Conservation (phyloP, 2,888 invertebrate genomes). For the Meandrusa payeni region DNA sequence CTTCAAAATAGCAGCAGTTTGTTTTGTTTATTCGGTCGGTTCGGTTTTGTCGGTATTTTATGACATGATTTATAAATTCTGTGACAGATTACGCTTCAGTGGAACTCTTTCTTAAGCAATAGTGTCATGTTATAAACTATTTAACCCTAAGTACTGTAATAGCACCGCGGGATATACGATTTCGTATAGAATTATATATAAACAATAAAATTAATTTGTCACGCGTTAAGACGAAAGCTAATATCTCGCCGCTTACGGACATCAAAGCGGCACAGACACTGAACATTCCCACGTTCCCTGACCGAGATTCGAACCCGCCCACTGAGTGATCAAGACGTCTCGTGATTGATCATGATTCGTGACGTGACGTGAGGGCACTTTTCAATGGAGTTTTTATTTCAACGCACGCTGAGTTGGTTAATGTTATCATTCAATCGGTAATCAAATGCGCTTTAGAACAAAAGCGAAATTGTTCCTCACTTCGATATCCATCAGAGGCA, state of each 20-base stretch:
- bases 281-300: constrained; percentile 57
- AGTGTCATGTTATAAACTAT: too few species aligned
- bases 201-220: constrained; percentile 15
- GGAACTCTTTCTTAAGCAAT: too few species aligned
- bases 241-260: constrained; percentile 7
- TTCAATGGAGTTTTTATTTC: constrained; percentile 48
- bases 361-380: constrained; percentile 42
- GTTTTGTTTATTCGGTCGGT: too few species aligned
- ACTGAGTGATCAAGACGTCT: constrained; percentile 59
- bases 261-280: constrained; percentile 20
- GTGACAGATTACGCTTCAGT: too few species aligned
- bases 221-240: constrained; percentile 8
- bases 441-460: constrained; percentile 29
- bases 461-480: constrained; percentile 16
- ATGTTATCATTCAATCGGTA: constrained; percentile 44
- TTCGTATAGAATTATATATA: constrained; percentile 3
- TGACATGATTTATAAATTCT: too few species aligned
- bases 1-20: too few species aligned
- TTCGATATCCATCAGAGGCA: constrained; percentile 1
- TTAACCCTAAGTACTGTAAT: constrained; percentile 2
- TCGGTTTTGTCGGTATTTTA: too few species aligned
- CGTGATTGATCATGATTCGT: constrained; percentile 72
- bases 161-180: neutral
- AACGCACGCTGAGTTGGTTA: constrained; percentile 44
- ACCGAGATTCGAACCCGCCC: constrained; percentile 42